Base-by-base conservation (phyloP, 2,797 vertebrate genomes). In the Malacoraja senta region DNA sequence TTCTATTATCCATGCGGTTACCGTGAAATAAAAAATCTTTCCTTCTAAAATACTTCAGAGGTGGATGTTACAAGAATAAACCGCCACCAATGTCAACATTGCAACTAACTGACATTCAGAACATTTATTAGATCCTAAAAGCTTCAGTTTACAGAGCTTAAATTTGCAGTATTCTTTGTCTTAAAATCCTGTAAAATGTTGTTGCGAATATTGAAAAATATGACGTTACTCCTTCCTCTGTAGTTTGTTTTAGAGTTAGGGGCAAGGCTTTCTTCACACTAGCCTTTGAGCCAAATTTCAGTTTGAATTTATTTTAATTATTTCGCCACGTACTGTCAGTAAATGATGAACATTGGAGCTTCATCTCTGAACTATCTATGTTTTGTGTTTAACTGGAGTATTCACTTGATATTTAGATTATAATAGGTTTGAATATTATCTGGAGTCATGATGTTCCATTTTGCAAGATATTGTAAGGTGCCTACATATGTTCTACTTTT, bases 401-500 rank as follows among this genome's bases (percentile, higher is more conserved):
- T 32, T 63, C 32, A 17, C 63, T n/a, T 44, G 65, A 72, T 91
- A 19, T 9, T 68, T 90, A 8, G 32, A 44, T 91, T 91, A 72
- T 91, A 91, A 91, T 65, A 8, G 12, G 63, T 65, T 88, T 88
- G 29, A 10, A 65, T 90, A 68, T 90, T 90, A 65, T 35, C 58
- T 68, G 32, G 63, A 24, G 4, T 12, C n/a, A 35, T 29, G 0
- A 58, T 58, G 9, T 58, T 83, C 44, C 21, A 58, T 68, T 35
- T 35, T 21, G 24, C 24, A 21, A 21, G 71, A 74, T 74, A 24
- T 74, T 26, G 19, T 74, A 72, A 92, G 88, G 19, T 24, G 38
- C 26, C 61, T 32, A 8, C 29, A 35, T 19, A 12, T 24, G n/a
- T 68, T 61, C 61, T 26, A 74, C 68, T 13, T 35, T 74, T 44